Evolutionary conservation across 2,113 vertebrate species (phyloP).

Genomic region (Anoplopoma fimbria): DNA sequence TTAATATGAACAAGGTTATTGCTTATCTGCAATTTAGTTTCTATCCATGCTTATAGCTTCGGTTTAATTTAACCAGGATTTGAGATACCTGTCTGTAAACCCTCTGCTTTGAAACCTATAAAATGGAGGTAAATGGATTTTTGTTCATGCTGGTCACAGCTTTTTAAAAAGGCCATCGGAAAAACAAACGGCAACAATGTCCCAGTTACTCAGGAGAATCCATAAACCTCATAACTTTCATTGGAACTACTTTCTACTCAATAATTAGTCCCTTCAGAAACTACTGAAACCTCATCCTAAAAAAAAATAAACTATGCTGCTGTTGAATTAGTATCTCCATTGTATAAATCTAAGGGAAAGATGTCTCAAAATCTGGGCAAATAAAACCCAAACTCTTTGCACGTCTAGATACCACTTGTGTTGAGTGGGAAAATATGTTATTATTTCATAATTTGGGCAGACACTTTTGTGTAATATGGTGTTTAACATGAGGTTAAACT

Average conservation of each 20-base stretch:
- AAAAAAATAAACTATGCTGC: background rate
- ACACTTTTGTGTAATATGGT: background rate
- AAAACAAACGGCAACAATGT: background rate
- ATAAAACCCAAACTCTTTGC: slow-evolving; percentile 1
- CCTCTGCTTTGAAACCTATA: background rate
- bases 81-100: background rate
- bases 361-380: background rate
- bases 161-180: background rate
- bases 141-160: background rate
- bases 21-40: background rate
- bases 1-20: background rate
- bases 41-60: background rate
- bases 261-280: background rate
- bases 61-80: background rate
- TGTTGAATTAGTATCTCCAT: background rate
- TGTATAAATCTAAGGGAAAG: background rate
- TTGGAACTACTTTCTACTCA: background rate
- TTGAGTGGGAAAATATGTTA: background rate
- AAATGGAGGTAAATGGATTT: background rate
- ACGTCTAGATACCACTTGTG: slow-evolving; percentile 16
- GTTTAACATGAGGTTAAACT: slow-evolving; percentile 10
- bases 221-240: background rate
- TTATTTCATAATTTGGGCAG: slow-evolving; percentile 1
- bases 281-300: background rate
- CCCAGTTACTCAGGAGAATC: background rate